These are phyloP conservation scores for Tenualosa ilisha DNA, from an alignment of 2,797 vertebrate genomes.

Conservation along the genomic window DNA sequence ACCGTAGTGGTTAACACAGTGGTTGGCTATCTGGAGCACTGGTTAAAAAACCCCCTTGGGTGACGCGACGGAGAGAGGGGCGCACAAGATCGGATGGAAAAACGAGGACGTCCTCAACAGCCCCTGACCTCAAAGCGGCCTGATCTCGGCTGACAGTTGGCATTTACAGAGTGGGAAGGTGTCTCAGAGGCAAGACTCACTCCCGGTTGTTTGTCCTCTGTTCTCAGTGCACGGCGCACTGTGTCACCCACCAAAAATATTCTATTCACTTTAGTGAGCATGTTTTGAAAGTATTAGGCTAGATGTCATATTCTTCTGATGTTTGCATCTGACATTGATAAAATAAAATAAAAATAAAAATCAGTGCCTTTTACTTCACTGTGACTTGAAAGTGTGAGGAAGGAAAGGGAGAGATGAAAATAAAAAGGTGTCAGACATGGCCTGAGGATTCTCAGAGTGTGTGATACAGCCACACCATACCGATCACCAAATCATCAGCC, in stretches of 20 bases:
- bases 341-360: too few species aligned
- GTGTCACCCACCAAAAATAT: background rate
- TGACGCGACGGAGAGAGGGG: background rate
- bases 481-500: background rate
- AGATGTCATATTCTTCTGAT: constrained; percentile 1
- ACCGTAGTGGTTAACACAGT: constrained; percentile 14
- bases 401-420: background rate
- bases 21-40: constrained; percentile 11
- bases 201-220: background rate
- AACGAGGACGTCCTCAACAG: background rate
- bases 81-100: background rate
- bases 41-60: background rate
- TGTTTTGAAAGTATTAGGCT: background rate
- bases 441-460: constrained; percentile 13
- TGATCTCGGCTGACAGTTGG: constrained; percentile 15
- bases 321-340: background rate
- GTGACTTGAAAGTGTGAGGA: background rate
- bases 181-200: background rate
- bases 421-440: constrained; percentile 7
- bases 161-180: background rate
- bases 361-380: background rate
- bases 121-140: constrained; percentile 4
- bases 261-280: background rate
- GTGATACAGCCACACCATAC: background rate
- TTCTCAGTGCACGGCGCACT: background rate